Evolutionary conservation across 1,140 invertebrate genomes (phyloP).

Genomic region (Acromyrmex echinatior): DNA sequence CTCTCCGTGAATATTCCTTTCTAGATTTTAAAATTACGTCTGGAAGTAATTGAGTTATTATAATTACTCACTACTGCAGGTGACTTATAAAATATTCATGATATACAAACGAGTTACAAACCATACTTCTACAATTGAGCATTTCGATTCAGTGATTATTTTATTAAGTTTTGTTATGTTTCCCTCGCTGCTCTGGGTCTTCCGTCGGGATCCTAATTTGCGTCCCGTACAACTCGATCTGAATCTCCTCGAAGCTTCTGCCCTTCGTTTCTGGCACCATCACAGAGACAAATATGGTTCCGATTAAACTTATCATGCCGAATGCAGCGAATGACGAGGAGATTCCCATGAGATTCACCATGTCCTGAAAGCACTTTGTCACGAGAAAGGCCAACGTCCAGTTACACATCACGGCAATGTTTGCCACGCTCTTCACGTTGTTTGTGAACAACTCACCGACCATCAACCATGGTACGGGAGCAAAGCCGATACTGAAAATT

Average conservation of each 20-base stretch:
- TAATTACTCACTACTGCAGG: not conserved
- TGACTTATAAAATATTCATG: no score
- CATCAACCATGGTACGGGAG: slow-evolving; percentile 86
- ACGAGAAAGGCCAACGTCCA: slow-evolving; percentile 88
- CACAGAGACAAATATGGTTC: slow-evolving; percentile 86
- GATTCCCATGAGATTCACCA: slow-evolving; percentile 84
- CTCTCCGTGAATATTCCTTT: not conserved
- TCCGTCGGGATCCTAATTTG: not conserved
- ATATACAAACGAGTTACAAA: not conserved
- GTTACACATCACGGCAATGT: slow-evolving; percentile 85
- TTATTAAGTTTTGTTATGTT: slow-evolving; percentile 1
- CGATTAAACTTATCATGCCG: slow-evolving; percentile 86
- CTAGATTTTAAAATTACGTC: not conserved
- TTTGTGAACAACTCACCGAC: slow-evolving; percentile 84
- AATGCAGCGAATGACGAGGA: slow-evolving; percentile 88
- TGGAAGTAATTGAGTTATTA: not conserved
- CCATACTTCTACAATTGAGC: not conserved
- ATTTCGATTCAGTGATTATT: slow-evolving; percentile 3
- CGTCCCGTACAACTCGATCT: slow-evolving; percentile 67
- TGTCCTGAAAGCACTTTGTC: slow-evolving; percentile 85
- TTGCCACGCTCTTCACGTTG: slow-evolving; percentile 86
- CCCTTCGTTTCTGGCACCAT: slow-evolving; percentile 89
- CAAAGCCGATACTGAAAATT: slow-evolving; percentile 84
- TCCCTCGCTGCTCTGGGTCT: not conserved
- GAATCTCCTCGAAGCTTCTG: slow-evolving; percentile 87